Evolutionary conservation across 2,113 vertebrate genomes (phyloP).

Genomic region (Dromiciops gliroides): DNA sequence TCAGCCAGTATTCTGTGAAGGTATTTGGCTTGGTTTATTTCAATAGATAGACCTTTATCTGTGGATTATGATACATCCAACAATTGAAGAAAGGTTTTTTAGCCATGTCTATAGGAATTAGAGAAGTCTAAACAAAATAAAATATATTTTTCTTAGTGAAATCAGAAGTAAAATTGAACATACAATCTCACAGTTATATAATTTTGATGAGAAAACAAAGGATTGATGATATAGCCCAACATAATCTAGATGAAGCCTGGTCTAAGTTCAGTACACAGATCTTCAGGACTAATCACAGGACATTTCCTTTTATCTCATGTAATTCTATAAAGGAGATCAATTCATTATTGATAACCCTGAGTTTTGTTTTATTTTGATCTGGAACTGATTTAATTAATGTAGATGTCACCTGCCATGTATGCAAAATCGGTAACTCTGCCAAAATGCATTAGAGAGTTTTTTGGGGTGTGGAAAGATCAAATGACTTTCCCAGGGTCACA

Average conservation of each 20-base stretch:
- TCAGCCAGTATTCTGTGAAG: background rate
- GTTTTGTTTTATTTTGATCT: background rate
- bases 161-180: conserved; percentile 8
- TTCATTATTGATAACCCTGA: background rate
- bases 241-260: background rate
- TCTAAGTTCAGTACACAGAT: background rate
- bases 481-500: background rate
- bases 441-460: background rate
- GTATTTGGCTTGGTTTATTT: background rate
- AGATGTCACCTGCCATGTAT: background rate
- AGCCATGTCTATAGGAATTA: background rate
- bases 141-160: conserved; percentile 7
- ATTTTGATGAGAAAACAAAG: background rate
- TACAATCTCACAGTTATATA: background rate
- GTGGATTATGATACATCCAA: background rate
- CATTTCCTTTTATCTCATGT: background rate
- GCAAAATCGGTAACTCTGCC: background rate
- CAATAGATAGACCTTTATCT: background rate
- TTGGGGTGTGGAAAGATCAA: background rate
- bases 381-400: background rate
- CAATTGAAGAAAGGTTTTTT: background rate
- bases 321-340: background rate
- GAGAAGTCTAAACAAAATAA: conserved; percentile 6
- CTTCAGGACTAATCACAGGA: background rate
- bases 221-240: background rate